Evolutionary conservation across 2,797 vertebrate genomes (phyloP), one percentile per base, ranked within the genome.

Genomic region (Sciurus carolinensis): DNA sequence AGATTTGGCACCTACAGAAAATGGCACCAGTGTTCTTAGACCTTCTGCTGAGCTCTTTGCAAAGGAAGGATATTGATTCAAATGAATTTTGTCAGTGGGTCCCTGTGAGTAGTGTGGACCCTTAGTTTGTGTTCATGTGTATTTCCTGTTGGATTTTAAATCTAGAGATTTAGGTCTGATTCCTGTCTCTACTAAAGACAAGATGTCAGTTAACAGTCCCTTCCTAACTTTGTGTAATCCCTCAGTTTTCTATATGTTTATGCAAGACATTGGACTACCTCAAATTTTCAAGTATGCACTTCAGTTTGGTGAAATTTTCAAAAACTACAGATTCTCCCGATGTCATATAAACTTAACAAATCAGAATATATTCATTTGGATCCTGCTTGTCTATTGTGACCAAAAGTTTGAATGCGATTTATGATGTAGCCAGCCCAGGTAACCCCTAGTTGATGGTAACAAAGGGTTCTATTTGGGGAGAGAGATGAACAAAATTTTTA

Each of bases 11-110:
- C 3, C 22, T 72, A n/a, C 15, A 77, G 47, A 90, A 94, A 90
- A 94, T 92, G 52, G 67, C 24, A 4, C 5, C 82, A 96, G 18
- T 64, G 1, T 95, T 87, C n/a, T 92, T 86, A 94, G 5, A 28
- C 1, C 28, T 94, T 83, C 64, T 39, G 18, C 22, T 57, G 36
- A 64, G 12, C 64, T 79, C n/a, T 86, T 87, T 59, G 24, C 13
- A 90, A 71, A 69, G 64, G 64, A 93, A 80, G 0, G 0, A 4
- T 73, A 33, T 72, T 92, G 26, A 47, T 33, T 47, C 30, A 90
- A 85, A 44, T 15, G 1, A 20, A 67, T 52, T 66, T 81, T 92
- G 7, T 66, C 47, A 44, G 11, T 73, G 13, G 7, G 28, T 64
- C 1, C 28, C 22, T 91, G 15, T 67, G 77, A 94, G 4, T 36